A percentile compares a stretch with the other conserved stretches of the same genome.
Conservation (phyloP, 2,888 invertebrate genomes). For the Volucella inflata region DNA sequence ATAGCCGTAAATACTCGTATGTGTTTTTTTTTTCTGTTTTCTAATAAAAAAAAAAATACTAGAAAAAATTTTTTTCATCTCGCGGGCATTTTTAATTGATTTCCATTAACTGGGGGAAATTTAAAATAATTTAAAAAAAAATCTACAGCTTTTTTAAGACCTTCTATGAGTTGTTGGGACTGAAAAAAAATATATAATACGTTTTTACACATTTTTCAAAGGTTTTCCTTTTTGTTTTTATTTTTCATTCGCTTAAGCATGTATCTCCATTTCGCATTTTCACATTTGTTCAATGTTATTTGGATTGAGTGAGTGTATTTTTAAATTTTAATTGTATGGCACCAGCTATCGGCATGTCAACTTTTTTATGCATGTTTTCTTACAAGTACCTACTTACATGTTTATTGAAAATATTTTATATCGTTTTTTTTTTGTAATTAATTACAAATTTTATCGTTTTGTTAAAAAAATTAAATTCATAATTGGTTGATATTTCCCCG, state of each 20-base stretch:
- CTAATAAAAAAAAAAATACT: slow-evolving; percentile 27
- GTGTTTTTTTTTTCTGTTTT: slow-evolving; percentile 52
- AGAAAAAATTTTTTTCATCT: slow-evolving; percentile 46
- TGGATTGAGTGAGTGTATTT: slow-evolving; percentile 20
- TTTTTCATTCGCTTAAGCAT: slow-evolving; percentile 53
- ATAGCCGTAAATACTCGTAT: slow-evolving; percentile 35
- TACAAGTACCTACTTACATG: slow-evolving; percentile 32
- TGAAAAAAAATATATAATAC: slow-evolving; percentile 50
- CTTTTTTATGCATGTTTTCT: slow-evolving; percentile 35
- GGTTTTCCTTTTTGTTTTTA: slow-evolving; percentile 17
- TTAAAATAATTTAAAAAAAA: slow-evolving; percentile 25
- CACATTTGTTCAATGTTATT: slow-evolving; percentile 36
- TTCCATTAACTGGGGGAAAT: slow-evolving; percentile 44
- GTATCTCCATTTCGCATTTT: slow-evolving; percentile 30
- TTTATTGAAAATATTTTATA: slow-evolving; percentile 27
- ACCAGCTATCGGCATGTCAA: slow-evolving; percentile 58
- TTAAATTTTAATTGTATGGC: slow-evolving; percentile 45
- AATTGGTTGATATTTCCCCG: slow-evolving; percentile 26
- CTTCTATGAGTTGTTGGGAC: slow-evolving; percentile 10
- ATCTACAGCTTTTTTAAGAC: slow-evolving; percentile 18
- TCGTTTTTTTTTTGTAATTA: not conserved
- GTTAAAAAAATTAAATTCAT: slow-evolving; percentile 12
- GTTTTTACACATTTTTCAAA: slow-evolving; percentile 12
- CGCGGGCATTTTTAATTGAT: slow-evolving; percentile 41
- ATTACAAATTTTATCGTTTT: slow-evolving; percentile 1